These are phyloP conservation scores for Argya squamiceps DNA, from an alignment of 2,797 vertebrate genomes.

Conservation along the genomic window DNA sequence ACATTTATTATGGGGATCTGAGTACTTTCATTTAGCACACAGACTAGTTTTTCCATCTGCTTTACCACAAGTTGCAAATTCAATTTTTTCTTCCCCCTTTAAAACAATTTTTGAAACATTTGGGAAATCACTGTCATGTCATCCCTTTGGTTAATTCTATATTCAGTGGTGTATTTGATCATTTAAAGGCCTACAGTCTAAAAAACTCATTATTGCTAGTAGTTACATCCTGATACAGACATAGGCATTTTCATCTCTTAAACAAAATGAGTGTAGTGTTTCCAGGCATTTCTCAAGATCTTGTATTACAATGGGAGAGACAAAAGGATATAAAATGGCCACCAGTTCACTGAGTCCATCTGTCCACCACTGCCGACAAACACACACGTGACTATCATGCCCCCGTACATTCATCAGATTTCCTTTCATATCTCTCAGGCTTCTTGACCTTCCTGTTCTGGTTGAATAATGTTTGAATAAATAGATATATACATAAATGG, in stretches of 20 bases:
- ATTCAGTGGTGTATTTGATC: neutral
- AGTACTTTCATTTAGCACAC: neutral
- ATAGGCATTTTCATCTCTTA: neutral
- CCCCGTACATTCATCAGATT: neutral
- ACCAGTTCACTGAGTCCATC: neutral
- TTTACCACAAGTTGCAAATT: neutral
- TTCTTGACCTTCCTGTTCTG: slow-evolving; percentile 7
- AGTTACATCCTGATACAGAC: neutral
- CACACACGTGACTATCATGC: fast-evolving
- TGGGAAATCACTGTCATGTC: neutral
- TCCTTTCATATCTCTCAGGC: neutral
- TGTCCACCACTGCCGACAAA: neutral
- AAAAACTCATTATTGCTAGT: neutral
- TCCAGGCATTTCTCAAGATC: neutral
- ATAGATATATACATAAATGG: slow-evolving; percentile 14
- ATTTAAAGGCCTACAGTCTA: neutral
- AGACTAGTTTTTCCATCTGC: neutral
- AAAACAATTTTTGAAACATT: neutral
- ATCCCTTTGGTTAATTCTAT: neutral
- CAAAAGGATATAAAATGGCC: neutral
- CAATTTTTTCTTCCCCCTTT: neutral
- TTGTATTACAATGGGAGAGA: neutral
- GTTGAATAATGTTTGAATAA: slow-evolving; percentile 26
- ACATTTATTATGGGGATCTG: neutral
- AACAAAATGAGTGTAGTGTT: neutral